A percentile compares a stretch with the other conserved stretches of the same genome.
Evolutionary conservation across 2,888 invertebrate species (phyloP).

Genomic region (Tenthredo notha): DNA sequence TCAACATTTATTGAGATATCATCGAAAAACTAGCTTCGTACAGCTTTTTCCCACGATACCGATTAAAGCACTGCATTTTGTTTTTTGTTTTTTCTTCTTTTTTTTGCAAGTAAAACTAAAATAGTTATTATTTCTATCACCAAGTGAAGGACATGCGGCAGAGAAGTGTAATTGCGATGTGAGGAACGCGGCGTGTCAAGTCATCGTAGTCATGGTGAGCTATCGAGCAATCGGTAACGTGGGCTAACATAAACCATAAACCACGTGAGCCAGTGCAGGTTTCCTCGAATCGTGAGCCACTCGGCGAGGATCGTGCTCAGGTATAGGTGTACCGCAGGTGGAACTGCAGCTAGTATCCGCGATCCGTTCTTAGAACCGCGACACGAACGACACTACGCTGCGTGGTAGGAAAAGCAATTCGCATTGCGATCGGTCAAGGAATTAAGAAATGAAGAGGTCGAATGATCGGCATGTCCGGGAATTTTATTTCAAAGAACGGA

Average conservation of each 20-base stretch:
- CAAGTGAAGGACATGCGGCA: background rate
- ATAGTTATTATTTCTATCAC: background rate
- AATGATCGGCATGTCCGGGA: background rate
- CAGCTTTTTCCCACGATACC: background rate
- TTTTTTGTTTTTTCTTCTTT: background rate
- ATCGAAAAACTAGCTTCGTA: background rate
- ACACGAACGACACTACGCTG: constrained; percentile 28
- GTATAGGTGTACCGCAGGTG: constrained; percentile 59
- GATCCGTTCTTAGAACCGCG: constrained; percentile 68
- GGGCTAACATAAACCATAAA: constrained; percentile 59
- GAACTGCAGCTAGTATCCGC: constrained; percentile 62
- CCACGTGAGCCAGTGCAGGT: constrained; percentile 61
- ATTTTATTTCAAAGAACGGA: background rate
- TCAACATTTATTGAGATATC: background rate
- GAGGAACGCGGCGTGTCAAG: constrained; percentile 12
- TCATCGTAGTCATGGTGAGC: constrained; percentile 21
- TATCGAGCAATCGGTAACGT: constrained; percentile 42
- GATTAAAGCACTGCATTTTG: background rate
- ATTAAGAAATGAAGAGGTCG: background rate
- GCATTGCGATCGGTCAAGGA: background rate
- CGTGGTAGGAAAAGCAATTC: background rate
- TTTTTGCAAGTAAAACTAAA: background rate
- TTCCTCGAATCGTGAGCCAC: constrained; percentile 74
- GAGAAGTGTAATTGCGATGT: background rate
- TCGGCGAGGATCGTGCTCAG: constrained; percentile 63